phyloP scores from a whole-genome alignment of 1,140 invertebrate genomes.

The Thaumatotibia leucotreta region DNA sequence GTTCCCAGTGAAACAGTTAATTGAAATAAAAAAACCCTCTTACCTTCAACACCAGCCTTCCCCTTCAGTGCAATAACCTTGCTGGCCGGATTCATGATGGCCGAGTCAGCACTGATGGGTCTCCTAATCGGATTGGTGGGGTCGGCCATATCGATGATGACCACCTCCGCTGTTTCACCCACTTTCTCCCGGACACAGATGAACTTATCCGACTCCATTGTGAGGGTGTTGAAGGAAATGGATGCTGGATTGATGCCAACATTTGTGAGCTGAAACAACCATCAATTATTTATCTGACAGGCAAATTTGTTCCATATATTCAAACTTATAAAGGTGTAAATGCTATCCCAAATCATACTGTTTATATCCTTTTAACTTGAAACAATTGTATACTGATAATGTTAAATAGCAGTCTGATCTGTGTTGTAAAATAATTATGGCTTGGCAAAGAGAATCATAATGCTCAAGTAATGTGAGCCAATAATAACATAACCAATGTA shows the following conservation, averaged over 20 bases:
- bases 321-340: background rate
- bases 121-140: conserved; percentile 95
- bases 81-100: conserved; percentile 99
- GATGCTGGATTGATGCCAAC: conserved; percentile 98
- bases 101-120: conserved; percentile 99
- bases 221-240: conserved; percentile 99
- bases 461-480: too few species aligned
- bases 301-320: background rate
- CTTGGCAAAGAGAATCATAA: background rate
- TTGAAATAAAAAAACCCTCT: conserved; percentile 12
- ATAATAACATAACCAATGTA: too few species aligned
- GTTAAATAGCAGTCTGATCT: background rate
- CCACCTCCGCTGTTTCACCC: conserved; percentile 95
- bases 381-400: background rate
- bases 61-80: conserved; percentile 98
- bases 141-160: conserved; percentile 93
- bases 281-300: background rate
- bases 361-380: background rate
- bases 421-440: background rate
- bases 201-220: conserved; percentile 99
- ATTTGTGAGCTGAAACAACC: conserved; percentile 92
- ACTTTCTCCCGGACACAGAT: conserved; percentile 99
- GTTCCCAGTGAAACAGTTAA: too few species aligned
- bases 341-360: background rate
- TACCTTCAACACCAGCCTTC: conserved; percentile 79